phyloP scores from a whole-genome alignment of 2,888 invertebrate species.

The Acronicta psi region DNA sequence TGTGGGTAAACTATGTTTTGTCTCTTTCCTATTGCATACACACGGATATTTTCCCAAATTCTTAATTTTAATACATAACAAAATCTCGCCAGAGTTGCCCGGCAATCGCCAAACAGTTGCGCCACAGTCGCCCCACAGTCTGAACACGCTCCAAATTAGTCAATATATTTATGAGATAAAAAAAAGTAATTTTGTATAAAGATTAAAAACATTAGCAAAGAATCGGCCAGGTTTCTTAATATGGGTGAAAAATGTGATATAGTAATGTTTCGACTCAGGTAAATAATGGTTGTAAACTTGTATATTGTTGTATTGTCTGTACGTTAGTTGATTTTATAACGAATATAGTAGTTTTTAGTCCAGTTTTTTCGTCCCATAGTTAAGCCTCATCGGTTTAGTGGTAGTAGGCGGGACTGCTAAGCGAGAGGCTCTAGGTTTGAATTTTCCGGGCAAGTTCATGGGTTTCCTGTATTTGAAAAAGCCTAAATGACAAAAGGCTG shows the following conservation, averaged over 20 bases:
- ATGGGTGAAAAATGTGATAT: slow-evolving; percentile 66
- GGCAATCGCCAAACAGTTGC: slow-evolving; percentile 8
- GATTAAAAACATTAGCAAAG: slow-evolving; percentile 43
- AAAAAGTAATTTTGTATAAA: slow-evolving; percentile 55
- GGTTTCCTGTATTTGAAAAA: too few relatives aligned
- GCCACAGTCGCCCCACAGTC: slow-evolving; percentile 27
- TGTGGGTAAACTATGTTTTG: too few relatives aligned
- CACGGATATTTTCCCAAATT: too few relatives aligned
- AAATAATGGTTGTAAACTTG: slow-evolving; percentile 66
- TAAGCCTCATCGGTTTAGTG: too few relatives aligned
- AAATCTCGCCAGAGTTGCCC: slow-evolving; percentile 8
- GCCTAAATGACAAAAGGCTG: too few relatives aligned
- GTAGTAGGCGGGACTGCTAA: too few relatives aligned
- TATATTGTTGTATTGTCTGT: slow-evolving; percentile 66
- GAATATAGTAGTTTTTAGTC: slow-evolving; percentile 32
- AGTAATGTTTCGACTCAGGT: slow-evolving; percentile 67
- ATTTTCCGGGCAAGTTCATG: too few relatives aligned
- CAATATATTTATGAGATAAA: slow-evolving; percentile 54
- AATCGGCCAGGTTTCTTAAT: slow-evolving; percentile 73
- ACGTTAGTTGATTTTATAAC: slow-evolving; percentile 61
- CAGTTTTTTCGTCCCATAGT: slow-evolving; percentile 30
- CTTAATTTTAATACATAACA: too few relatives aligned
- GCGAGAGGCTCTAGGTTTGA: too few relatives aligned
- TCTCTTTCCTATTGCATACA: too few relatives aligned
- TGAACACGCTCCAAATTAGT: slow-evolving; percentile 57